Evolutionary conservation across 92 coral and sea anemone genomes (phyloP).

Genomic region (Epizoanthus fatuus): DNA sequence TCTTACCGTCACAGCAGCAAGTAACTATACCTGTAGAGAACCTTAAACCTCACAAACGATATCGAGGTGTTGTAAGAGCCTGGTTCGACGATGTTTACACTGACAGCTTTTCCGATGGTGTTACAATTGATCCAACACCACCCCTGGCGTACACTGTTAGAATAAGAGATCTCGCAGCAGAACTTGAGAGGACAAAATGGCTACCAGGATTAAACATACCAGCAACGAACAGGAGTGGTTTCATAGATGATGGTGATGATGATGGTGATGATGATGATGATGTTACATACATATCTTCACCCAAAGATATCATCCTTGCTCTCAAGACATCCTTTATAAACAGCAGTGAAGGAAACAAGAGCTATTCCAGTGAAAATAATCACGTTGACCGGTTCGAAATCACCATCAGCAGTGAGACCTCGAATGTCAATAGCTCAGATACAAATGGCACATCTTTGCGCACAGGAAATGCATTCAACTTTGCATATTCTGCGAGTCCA

Average conservation of each 20-base stretch:
- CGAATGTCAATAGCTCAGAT: too few relatives aligned
- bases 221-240: neutral
- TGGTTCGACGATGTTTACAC: slow-evolving; percentile 27
- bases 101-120: slow-evolving; percentile 33
- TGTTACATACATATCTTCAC: too few relatives aligned
- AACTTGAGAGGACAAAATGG: slow-evolving; percentile 35
- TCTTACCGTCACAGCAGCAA: slow-evolving; percentile 19
- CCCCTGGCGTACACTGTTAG: slow-evolving; percentile 32
- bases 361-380: too few relatives aligned
- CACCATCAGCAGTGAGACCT: too few relatives aligned
- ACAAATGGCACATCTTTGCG: too few relatives aligned
- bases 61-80: slow-evolving; percentile 40
- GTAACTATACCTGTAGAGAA: slow-evolving; percentile 21
- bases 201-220: slow-evolving; percentile 33
- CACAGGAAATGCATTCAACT: too few relatives aligned
- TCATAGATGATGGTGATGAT: too few relatives aligned
- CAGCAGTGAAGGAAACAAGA: too few relatives aligned
- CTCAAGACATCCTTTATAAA: too few relatives aligned
- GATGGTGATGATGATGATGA: neutral
- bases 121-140: slow-evolving; percentile 37
- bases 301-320: too few relatives aligned
- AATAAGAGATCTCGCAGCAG: slow-evolving; percentile 28
- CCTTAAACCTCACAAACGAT: slow-evolving; percentile 25
- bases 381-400: too few relatives aligned
- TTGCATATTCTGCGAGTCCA: too few relatives aligned